phyloP scores from a whole-genome alignment of 2,888 invertebrate genomes.

The Prosapia bicincta region DNA sequence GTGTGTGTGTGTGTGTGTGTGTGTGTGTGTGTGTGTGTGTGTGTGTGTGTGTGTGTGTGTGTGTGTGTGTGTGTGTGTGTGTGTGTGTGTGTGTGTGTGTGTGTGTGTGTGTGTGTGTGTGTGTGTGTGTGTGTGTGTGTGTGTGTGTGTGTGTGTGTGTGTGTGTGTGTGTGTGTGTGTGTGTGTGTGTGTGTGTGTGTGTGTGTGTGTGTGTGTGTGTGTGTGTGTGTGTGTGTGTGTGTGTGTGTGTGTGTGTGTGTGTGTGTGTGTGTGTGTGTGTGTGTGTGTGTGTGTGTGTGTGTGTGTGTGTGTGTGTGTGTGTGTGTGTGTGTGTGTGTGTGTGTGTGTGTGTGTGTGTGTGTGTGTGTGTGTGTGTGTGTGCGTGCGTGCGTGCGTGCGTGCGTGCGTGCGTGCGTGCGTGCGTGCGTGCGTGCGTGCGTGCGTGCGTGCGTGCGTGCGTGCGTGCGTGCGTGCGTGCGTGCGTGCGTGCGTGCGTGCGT shows the following conservation, averaged over 20 bases:
- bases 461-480: not conserved
- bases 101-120: conserved; percentile 5
- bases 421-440: not conserved
- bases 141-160: conserved; percentile 5
- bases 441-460: not conserved
- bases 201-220: conserved; percentile 5
- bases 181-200: conserved; percentile 5
- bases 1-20: conserved; percentile 5
- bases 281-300: conserved; percentile 5
- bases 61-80: conserved; percentile 5
- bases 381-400: not conserved
- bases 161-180: conserved; percentile 5
- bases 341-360: conserved; percentile 5
- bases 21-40: conserved; percentile 5
- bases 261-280: conserved; percentile 5
- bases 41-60: conserved; percentile 5
- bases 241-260: conserved; percentile 5
- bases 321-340: conserved; percentile 5
- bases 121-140: conserved; percentile 5
- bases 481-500: not conserved
- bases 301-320: conserved; percentile 5
- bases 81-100: conserved; percentile 5
- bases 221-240: conserved; percentile 5
- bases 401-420: not conserved
- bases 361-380: conserved; percentile 5